Evolutionary conservation across 1,140 invertebrate species (phyloP), one percentile per base, ranked within the genome.

Genomic region (Hyphantria cunea): DNA sequence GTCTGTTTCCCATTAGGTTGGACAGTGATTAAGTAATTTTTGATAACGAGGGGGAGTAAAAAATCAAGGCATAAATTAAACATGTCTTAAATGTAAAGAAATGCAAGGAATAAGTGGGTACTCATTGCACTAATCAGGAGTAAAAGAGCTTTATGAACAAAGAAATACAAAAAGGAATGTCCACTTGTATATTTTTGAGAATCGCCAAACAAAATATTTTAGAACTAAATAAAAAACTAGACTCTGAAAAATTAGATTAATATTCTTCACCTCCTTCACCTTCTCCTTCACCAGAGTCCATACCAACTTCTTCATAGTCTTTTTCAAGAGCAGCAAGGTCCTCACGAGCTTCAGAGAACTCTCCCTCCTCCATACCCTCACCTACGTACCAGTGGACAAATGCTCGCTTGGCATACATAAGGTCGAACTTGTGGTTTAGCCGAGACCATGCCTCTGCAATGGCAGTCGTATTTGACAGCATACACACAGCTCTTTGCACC

Each of bases 351-450:
- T 97, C 96, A 2, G 94, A 95, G 91, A 97, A 97, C 87, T 96
- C 96, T 44, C 95, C 95, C 86, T 96, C 95, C 85, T 97, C 95
- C 95, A 96, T 96, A 80, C 96, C 95, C 92, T 97, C 96, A 64
- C 95, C 95, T 12, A 96, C 95, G 78, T 95, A 96, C 95, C 96
- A 97, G 81, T 97, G 96, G 14, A 97, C 95, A 78, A 97, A 97
- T 93, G 82, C 82, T 31, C 84, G 74, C 66, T 87, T 87, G 11
- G 84, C 84, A 15, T 85, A 87, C 84, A 87, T 96, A 53, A 96
- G 84, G 78, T 97, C 95, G 82, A 96, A 97, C 88, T 97, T 97
- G 78, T 95, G 94, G 82, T 96, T 94, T 44, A 96, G 84, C 66
- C 95, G 92, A 45, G 94, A 93, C 95, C 95, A 96, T 9, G 95